phyloP scores from a whole-genome alignment of 2,113 vertebrate species.

The Brachionichthys hirsutus region DNA sequence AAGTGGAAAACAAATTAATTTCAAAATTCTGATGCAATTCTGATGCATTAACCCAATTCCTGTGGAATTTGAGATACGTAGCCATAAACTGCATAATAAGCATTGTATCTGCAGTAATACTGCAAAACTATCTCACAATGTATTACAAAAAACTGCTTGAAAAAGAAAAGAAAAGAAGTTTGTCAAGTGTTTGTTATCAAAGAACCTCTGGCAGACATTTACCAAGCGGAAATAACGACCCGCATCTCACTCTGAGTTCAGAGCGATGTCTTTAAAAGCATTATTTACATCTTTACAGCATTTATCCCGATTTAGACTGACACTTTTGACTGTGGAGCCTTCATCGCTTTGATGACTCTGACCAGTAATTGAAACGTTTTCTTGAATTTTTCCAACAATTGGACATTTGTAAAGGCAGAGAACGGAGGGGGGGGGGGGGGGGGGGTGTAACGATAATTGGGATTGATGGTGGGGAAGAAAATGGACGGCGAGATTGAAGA shows the following conservation, averaged over 20 bases:
- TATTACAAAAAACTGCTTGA: too few relatives aligned
- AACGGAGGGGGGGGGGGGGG: constrained; percentile 26
- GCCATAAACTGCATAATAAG: too few relatives aligned
- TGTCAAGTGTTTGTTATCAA: neutral
- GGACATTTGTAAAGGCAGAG: constrained; percentile 42
- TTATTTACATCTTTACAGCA: constrained; percentile 12
- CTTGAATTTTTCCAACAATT: constrained; percentile 44
- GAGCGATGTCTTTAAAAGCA: constrained; percentile 18
- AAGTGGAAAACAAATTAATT: too few relatives aligned
- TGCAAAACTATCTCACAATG: too few relatives aligned
- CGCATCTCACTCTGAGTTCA: constrained; percentile 12
- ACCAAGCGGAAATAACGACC: constrained; percentile 8
- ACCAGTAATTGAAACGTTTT: constrained; percentile 50
- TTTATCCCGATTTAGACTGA: constrained; percentile 47
- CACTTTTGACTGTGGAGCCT: constrained; percentile 42
- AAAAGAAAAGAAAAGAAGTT: too few relatives aligned
- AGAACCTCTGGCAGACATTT: constrained; percentile 1
- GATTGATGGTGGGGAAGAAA: constrained; percentile 31
- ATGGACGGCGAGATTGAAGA: constrained; percentile 26
- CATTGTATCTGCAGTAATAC: too few relatives aligned
- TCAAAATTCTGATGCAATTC: too few relatives aligned
- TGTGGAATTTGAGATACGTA: too few relatives aligned
- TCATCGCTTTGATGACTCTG: constrained; percentile 58
- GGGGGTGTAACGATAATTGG: constrained; percentile 41
- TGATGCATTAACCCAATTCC: too few relatives aligned